These are phyloP conservation scores for Tetragnatha versicolor DNA, from an alignment of 1,140 invertebrate genomes.

Conservation along the genomic window DNA sequence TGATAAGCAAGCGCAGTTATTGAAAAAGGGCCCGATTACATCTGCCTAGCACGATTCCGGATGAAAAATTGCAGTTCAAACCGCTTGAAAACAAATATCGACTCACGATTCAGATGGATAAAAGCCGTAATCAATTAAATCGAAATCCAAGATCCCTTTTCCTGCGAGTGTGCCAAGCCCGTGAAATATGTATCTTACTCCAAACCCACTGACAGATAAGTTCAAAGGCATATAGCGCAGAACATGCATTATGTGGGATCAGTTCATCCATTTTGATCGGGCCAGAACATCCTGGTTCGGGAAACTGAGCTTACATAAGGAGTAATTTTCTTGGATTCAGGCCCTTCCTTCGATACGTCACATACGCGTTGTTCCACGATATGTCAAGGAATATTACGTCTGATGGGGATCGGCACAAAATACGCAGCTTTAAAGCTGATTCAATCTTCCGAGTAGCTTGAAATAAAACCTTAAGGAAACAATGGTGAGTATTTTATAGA, in stretches of 20 bases:
- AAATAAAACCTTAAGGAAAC: too few species aligned
- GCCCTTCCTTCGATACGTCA: conserved; percentile 4
- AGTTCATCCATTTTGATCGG: conserved; percentile 17
- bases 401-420: neutral
- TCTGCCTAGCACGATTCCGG: conserved; percentile 13
- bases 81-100: conserved; percentile 29
- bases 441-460: neutral
- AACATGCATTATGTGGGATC: neutral
- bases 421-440: neutral
- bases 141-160: neutral
- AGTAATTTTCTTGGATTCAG: conserved; percentile 6
- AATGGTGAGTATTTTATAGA: too few species aligned
- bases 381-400: too few species aligned
- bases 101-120: conserved; percentile 29
- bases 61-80: conserved; percentile 26
- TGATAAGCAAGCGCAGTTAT: conserved; percentile 8
- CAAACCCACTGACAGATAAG: conserved; percentile 24
- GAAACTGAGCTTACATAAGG: neutral
- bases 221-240: conserved; percentile 22
- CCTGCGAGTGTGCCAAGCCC: neutral
- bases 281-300: conserved; percentile 27
- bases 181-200: conserved; percentile 21
- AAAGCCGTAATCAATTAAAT: conserved; percentile 30
- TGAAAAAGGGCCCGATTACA: conserved; percentile 4
- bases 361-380: conserved; percentile 1